Base-by-base conservation (phyloP, 2,888 invertebrate genomes). In the Actias luna region DNA sequence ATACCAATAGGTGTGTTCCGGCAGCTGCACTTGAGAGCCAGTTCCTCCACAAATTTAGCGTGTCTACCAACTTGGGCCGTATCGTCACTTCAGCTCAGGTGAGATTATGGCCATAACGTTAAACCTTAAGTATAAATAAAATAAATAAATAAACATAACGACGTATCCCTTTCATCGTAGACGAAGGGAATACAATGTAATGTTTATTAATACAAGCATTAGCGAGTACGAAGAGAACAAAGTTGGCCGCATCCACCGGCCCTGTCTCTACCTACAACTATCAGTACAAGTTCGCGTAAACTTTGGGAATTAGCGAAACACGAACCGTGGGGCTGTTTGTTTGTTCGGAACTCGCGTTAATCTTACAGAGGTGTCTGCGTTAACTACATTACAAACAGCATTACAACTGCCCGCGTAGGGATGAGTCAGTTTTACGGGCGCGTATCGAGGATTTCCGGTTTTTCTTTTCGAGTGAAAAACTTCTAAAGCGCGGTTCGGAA, bases 381-480 rank as follows among this genome's bases (percentile, higher is more conserved):
- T 85, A 85, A 85, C 83, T 82, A 82, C 83, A 85, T 82, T 83
- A 80, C 84, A 84, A 84, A 85, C 83, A 82, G 82, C 84, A 81
- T 84, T 83, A 84, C 78, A 78, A 77, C 76, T 77, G 67, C 65
- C 59, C 42, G n/a, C n/a, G 33, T 60, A 63, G 63, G 64, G 50
- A 50, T 58, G 33, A 39, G 25, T 12, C 5, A 0, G 8, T 55
- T 55, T 55, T 29, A 27, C 29, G 29, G 55, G 7, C 16, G 16
- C 4, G 29, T 29, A 29, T 55, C 14, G 16, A 2, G 12, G 16
- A 5, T 42, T 46, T 22, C 4, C 10, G 7, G 10, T 8, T 50
- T 50, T 25, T 50, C 18, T 16, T 4, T 39, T 5, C n/a, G n/a
- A n/a, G n/a, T n/a, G n/a, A n/a, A n/a, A n/a, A n/a, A n/a, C n/a